Base-by-base conservation (phyloP, 2,113 vertebrate species). In the Atherinomorus stipes region DNA sequence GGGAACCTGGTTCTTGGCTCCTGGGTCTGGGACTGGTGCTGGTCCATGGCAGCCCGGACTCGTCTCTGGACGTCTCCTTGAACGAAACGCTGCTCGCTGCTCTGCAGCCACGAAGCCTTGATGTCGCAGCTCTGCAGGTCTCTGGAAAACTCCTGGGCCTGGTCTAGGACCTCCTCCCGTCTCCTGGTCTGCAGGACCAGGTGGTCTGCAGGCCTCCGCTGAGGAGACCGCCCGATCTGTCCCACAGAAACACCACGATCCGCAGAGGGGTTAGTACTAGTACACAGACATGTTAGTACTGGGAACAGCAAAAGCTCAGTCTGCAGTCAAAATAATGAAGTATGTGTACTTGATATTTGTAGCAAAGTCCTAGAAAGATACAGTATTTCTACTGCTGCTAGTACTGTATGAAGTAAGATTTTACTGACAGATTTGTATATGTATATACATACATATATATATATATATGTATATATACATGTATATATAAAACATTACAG, bases 1-100 rank as follows among this genome's bases (percentile, higher is more conserved):
- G 10, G 18, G 34, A 13, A 62, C 97, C 95, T 97, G 51, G 90
- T 87, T 70, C 94, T 93, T 9, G 95, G 93, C 23, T 93, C 88
- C 2, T 96, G 89, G 1, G 90, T 45, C 53, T 74, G 70, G 10
- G 85, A 67, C 54, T 92, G 68, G n/a, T 94, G 93, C 1, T 90
- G 87, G 60, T 76, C 80, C 91, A 95, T 56, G 0, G 91, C 77
- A 0, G 71, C 86, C 0, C 71, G 76, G 9, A 95, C 84, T 37
- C 76, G 91, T 57, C 93, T 84, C 83, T 80, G 65, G 1, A 94
- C 77, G 1, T 76, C 37, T 1, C 53, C 64, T 5, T 84, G 72
- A 13, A 94, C n/a, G 68, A 89, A 85, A 3, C 69, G 93, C 0
- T 44, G 71, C 0, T 96, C 89, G 0, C 71, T 86, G 6, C 50